A percentile compares a stretch with the other conserved stretches of the same genome.
phyloP scores from a whole-genome alignment of 2,888 invertebrate genomes.

The Azorinus chamasolen region DNA sequence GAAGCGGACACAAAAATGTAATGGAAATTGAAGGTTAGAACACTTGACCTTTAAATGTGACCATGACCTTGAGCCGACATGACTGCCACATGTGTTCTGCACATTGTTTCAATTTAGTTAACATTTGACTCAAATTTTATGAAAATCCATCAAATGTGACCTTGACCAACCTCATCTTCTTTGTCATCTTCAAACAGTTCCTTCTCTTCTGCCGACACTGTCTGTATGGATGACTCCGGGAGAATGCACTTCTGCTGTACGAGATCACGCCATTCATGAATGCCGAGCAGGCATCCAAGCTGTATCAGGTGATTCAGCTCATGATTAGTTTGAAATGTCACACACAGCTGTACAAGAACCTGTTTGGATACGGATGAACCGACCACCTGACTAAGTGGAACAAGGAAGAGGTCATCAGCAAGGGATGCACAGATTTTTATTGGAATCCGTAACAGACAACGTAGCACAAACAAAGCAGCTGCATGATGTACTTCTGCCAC shows the following conservation, averaged over 20 bases:
- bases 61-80: no score
- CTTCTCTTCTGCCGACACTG: conserved; percentile 63
- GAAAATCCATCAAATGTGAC: no score
- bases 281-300: conserved; percentile 81
- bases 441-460: conserved; percentile 79
- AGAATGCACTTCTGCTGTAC: conserved; percentile 66
- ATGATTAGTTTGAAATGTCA: conserved; percentile 14
- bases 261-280: conserved; percentile 79
- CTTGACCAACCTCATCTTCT: conserved; percentile 49
- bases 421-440: conserved; percentile 75
- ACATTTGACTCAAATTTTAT: no score
- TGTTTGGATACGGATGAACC: conserved; percentile 82
- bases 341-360: conserved; percentile 71
- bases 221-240: conserved; percentile 55
- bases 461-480: conserved; percentile 79
- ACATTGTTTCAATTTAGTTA: no score
- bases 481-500: conserved; percentile 5
- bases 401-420: conserved; percentile 83
- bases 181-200: conserved; percentile 59
- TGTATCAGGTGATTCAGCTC: conserved; percentile 73
- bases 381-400: conserved; percentile 82
- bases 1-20: no score
- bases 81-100: no score
- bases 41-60: no score
- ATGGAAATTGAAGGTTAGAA: no score